phyloP scores from a whole-genome alignment of 92 coral and sea anemone species.

The Zoanthus sansibaricus region DNA sequence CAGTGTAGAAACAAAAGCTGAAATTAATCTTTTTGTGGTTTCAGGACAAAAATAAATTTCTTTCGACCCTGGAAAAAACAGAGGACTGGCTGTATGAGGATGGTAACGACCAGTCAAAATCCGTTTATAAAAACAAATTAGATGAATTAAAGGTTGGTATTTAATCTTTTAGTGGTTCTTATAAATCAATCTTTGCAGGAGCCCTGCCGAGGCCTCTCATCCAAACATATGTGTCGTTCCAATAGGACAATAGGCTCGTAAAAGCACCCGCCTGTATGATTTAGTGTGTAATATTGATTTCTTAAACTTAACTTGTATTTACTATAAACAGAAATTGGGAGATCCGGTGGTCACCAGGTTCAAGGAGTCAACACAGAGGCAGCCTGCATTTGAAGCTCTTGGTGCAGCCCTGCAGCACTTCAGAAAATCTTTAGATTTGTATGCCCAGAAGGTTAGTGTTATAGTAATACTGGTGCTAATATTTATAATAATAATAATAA shows the following conservation, averaged over 20 bases:
- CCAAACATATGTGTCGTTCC: no score
- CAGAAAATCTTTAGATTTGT: constrained; percentile 75
- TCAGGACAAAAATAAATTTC: constrained; percentile 79
- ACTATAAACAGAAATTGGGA: constrained; percentile 78
- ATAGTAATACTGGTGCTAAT: no score
- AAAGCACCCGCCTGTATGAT: no score
- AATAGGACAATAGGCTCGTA: no score
- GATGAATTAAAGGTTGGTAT: constrained; percentile 76
- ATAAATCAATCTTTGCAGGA: no score
- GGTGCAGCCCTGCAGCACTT: constrained; percentile 89
- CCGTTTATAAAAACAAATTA: constrained; percentile 86
- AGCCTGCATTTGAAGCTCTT: constrained; percentile 82
- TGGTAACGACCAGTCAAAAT: constrained; percentile 85
- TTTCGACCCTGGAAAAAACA: constrained; percentile 64
- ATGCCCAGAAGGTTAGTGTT: constrained; percentile 79
- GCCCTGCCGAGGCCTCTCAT: no score
- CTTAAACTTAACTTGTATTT: neutral
- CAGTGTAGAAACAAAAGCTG: neutral
- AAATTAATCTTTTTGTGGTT: neutral
- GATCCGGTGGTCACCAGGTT: constrained; percentile 82
- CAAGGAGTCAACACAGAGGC: constrained; percentile 74
- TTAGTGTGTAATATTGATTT: neutral
- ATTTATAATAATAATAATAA: no score
- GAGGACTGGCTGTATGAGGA: constrained; percentile 98
- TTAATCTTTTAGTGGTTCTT: neutral